A percentile compares a stretch with the other conserved stretches of the same genome.
Evolutionary conservation across 2,888 invertebrate species (phyloP).

Genomic region (Drosophila rellima): DNA sequence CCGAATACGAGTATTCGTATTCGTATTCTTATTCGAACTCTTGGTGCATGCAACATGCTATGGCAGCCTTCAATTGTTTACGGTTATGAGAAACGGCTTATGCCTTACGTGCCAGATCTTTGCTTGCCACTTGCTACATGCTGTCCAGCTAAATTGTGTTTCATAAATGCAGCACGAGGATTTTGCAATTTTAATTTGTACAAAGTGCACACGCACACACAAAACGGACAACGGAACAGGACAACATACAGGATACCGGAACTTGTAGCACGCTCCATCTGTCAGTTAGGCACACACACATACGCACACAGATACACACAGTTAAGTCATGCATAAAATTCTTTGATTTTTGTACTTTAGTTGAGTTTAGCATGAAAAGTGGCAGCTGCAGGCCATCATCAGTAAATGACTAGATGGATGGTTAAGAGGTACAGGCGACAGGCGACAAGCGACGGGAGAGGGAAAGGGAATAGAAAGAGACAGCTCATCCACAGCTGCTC

Average conservation of each 20-base stretch:
- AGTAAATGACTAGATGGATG: constrained; percentile 13
- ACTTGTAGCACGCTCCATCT: constrained; percentile 58
- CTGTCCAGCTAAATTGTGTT: constrained; percentile 50
- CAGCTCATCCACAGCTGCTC: constrained; percentile 17
- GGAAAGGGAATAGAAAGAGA: neutral
- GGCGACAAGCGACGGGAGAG: neutral
- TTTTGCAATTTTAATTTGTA: constrained; percentile 78
- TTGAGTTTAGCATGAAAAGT: constrained; percentile 41
- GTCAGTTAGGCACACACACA: constrained; percentile 41
- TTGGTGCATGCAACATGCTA: constrained; percentile 11
- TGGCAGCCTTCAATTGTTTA: constrained; percentile 58
- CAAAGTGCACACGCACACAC: constrained; percentile 66
- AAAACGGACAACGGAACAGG: constrained; percentile 24
- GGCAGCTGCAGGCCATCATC: constrained; percentile 53
- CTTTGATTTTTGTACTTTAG: constrained; percentile 61
- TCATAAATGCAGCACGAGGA: constrained; percentile 68
- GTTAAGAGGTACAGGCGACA: neutral
- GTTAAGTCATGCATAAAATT: constrained; percentile 53
- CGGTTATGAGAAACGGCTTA: constrained; percentile 59
- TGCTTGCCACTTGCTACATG: constrained; percentile 33
- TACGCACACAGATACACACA: constrained; percentile 2
- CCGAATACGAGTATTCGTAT: neutral
- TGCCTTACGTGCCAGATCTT: constrained; percentile 50
- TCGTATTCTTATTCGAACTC: too few species aligned
- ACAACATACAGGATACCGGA: constrained; percentile 32